Evolutionary conservation across 1,140 invertebrate genomes (phyloP).

Genomic region (Leptonema lineaticorne): DNA sequence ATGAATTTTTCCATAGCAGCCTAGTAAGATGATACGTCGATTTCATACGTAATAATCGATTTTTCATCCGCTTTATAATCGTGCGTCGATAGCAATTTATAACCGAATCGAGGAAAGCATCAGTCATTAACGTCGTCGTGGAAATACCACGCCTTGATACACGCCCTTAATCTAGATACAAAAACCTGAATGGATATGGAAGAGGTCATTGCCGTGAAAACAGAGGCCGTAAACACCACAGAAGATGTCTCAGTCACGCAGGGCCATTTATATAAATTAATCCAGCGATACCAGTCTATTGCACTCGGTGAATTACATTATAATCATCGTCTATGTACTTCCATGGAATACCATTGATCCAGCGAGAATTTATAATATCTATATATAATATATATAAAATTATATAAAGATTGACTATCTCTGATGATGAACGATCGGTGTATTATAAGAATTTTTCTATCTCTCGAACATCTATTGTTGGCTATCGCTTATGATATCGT

Average conservation of each 20-base stretch:
- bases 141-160: slow-evolving; percentile 22
- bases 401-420: no score
- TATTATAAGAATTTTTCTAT: no score
- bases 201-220: not conserved
- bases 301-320: not conserved
- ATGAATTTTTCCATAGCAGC: no score
- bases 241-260: slow-evolving; percentile 26
- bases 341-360: no score
- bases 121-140: slow-evolving; percentile 21
- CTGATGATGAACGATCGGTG: no score
- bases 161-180: not conserved
- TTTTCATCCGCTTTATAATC: not conserved
- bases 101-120: slow-evolving; percentile 17
- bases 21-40: not conserved
- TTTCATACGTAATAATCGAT: not conserved
- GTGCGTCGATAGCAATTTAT: slow-evolving; percentile 17
- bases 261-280: slow-evolving; percentile 32
- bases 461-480: no score
- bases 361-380: no score
- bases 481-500: no score
- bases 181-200: no score
- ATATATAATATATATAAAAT: no score
- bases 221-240: not conserved
- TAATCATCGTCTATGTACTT: no score
- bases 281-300: slow-evolving; percentile 5